Evolutionary conservation across 2,888 invertebrate genomes (phyloP).

Genomic region (Seira musarum): DNA sequence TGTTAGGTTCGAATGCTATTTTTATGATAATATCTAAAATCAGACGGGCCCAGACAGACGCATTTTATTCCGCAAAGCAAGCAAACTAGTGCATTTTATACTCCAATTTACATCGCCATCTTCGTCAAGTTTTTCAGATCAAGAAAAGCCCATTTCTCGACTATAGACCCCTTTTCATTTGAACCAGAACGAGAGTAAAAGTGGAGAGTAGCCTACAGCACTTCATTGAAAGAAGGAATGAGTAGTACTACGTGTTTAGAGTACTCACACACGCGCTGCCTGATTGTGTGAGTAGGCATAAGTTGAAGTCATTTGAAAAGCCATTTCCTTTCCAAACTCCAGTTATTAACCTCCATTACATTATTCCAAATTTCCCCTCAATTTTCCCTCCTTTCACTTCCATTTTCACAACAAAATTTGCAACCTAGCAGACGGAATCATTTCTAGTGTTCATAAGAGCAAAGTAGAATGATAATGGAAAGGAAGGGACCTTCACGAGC

Average conservation of each 20-base stretch:
- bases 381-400: conserved; percentile 18
- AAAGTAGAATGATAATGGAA: neutral
- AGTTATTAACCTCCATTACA: conserved; percentile 44
- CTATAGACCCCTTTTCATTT: neutral
- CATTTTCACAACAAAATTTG: neutral
- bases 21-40: conserved; percentile 26
- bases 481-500: neutral
- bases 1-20: conserved; percentile 37
- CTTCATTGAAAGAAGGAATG: neutral
- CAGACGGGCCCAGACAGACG: conserved; percentile 16
- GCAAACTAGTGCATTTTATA: conserved; percentile 31
- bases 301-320: conserved; percentile 17
- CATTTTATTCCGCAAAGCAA: neutral
- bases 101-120: conserved; percentile 37
- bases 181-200: neutral
- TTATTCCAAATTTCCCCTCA: conserved; percentile 22
- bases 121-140: conserved; percentile 36
- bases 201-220: neutral
- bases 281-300: too few relatives aligned
- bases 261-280: too few relatives aligned
- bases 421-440: neutral
- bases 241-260: too few relatives aligned
- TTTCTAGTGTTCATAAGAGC: too few relatives aligned
- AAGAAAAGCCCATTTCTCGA: neutral
- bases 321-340: conserved; percentile 30